These are phyloP conservation scores for Periophthalmodon schlosseri DNA, from an alignment of 2,113 vertebrate species.

Conservation along the genomic window DNA sequence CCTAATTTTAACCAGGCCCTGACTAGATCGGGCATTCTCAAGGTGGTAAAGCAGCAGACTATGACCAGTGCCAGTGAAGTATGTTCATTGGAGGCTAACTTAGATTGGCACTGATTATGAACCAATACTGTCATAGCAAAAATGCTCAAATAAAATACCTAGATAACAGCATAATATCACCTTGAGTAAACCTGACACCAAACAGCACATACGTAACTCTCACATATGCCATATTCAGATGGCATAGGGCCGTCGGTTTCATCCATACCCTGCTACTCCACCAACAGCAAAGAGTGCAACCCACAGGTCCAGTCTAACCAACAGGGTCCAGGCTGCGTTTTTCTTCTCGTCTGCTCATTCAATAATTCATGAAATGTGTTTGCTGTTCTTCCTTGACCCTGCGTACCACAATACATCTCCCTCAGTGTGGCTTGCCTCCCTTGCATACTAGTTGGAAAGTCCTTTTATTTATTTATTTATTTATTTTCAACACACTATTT, in stretches of 20 bases:
- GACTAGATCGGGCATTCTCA: too few species aligned
- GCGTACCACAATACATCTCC: constrained; percentile 57
- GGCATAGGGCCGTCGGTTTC: constrained; percentile 17
- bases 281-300: constrained; percentile 39
- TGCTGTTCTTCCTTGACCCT: constrained; percentile 63
- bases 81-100: too few species aligned
- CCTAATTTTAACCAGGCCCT: too few species aligned
- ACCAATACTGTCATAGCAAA: background rate
- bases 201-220: constrained; percentile 10
- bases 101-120: background rate
- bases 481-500: constrained; percentile 37
- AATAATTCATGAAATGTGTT: constrained; percentile 70
- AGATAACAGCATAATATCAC: background rate
- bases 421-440: constrained; percentile 48
- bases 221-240: constrained; percentile 10
- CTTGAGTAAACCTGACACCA: background rate
- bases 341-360: constrained; percentile 48
- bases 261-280: constrained; percentile 15
- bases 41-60: too few species aligned
- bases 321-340: constrained; percentile 37
- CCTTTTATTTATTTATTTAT: constrained; percentile 1
- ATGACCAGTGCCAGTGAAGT: too few species aligned
- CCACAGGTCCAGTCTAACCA: constrained; percentile 30
- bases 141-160: background rate
- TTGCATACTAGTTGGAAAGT: constrained; percentile 46